Conservation (phyloP, 2,797 vertebrate genomes). For the Sebastes hubbsi region DNA sequence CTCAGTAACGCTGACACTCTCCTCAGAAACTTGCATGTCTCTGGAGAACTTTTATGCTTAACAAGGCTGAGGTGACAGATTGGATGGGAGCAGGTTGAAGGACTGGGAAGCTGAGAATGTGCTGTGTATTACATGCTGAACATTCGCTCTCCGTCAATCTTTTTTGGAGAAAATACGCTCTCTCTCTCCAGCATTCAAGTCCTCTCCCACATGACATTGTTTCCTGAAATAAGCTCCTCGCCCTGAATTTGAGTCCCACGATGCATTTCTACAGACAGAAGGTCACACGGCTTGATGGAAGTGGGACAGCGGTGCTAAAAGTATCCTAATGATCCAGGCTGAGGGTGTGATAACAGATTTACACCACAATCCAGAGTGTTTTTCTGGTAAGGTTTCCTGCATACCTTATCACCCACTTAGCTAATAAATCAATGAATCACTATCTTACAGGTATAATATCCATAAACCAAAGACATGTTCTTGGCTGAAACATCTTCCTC, state of each 20-base stretch:
- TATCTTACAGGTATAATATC: neutral
- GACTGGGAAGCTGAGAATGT: constrained; percentile 22
- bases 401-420: neutral
- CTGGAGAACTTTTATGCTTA: constrained; percentile 43
- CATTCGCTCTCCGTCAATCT: constrained; percentile 44
- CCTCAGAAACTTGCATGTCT: constrained; percentile 46
- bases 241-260: constrained; percentile 73
- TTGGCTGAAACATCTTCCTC: neutral
- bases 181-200: constrained; percentile 37
- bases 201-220: constrained; percentile 62
- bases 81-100: constrained; percentile 37
- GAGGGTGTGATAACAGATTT: constrained; percentile 31
- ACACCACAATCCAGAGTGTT: neutral
- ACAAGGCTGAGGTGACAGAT: constrained; percentile 53
- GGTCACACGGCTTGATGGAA: constrained; percentile 68
- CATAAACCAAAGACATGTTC: neutral
- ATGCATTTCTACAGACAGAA: constrained; percentile 56
- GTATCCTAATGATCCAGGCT: constrained; percentile 35
- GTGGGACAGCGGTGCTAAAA: constrained; percentile 54
- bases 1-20: constrained; percentile 55
- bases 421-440: constrained; percentile 17
- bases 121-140: constrained; percentile 31
- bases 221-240: constrained; percentile 79
- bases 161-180: constrained; percentile 32
- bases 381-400: neutral